Evolutionary conservation across 1,140 invertebrate genomes (phyloP).

Genomic region (Meloidogyne chitwoodi): DNA sequence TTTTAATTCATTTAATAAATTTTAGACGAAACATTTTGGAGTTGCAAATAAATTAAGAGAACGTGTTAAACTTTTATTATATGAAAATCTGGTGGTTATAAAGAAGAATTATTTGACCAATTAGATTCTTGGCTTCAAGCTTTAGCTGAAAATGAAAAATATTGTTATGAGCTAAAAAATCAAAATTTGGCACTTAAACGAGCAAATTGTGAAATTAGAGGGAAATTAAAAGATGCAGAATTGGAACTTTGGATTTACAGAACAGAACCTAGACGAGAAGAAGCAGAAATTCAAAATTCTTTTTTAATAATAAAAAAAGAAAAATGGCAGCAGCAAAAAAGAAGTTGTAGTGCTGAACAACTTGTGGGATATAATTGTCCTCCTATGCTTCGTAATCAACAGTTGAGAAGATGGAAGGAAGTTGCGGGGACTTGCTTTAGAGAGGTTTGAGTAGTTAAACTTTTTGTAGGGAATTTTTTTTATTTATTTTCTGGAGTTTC

Average conservation of each 20-base stretch:
- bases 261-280: slow-evolving; percentile 35
- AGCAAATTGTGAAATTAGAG: background rate
- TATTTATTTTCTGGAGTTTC: too few relatives aligned
- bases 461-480: too few relatives aligned
- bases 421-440: slow-evolving; percentile 50
- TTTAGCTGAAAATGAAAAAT: background rate
- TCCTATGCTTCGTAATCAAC: background rate
- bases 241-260: slow-evolving; percentile 34
- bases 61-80: background rate
- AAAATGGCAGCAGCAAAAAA: background rate
- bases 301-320: background rate
- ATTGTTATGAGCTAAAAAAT: background rate
- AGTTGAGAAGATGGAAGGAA: slow-evolving; percentile 52
- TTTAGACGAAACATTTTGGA: too few relatives aligned
- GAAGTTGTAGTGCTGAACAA: slow-evolving; percentile 19
- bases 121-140: slow-evolving; percentile 5
- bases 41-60: background rate
- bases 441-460: too few relatives aligned
- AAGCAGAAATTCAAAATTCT: background rate
- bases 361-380: slow-evolving; percentile 5
- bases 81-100: too few relatives aligned
- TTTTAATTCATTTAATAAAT: too few relatives aligned
- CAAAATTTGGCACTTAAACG: background rate
- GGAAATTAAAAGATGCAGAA: slow-evolving; percentile 26
- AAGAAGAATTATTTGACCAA: slow-evolving; percentile 5